Base-by-base conservation (phyloP, 2,888 invertebrate species). In the Acrobasis consociella region DNA sequence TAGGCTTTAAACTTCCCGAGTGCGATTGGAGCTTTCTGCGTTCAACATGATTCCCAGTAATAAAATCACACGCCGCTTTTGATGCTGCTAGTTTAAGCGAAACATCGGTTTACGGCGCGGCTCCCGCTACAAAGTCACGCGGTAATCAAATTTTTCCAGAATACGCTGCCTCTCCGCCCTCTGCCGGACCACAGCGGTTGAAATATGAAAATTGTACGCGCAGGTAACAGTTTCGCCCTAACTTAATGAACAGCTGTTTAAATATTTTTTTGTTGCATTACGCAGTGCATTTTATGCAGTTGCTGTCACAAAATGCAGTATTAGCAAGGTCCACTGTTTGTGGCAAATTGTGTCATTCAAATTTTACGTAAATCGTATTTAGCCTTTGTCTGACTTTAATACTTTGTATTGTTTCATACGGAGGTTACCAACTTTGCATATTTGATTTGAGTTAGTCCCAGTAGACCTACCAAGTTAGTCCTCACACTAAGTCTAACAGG, bases 151-250 rank as follows among this genome's bases (percentile, higher is more conserved):
- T 56, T 56, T 55, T 55, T 42, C 11, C 39, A 42, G 56, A 17
- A 56, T 15, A 42, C 42, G 37, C 56, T 42, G 56, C 37, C 17
- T 22, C 53, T n/a, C 53, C 37, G 53, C 37, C 53, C 53, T 15
- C 38, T 15, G 39, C 16, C 16, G 3, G 38, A 39, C 56, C 42
- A 42, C 56, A 22, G 13, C 17, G 38, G 42, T 56, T 56, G 42
- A 56, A 56, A 55, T 17, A 56, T 42, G 42, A 56, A 56, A 42
- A 56, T 56, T 56, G 56, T 22, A 56, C 56, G 42, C 56, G 17
- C n/a, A 42, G 39, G 22, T 42, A 16, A 56, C 56, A 42, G 42
- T 56, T 56, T 46, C 46, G 16, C 42, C 56, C 39, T 39, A 56
- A 56, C 42, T 42, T 42, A 56, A 56, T 56, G 13, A 42, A 42